Percentiles rank a stretch among this genome's conserved stretches.
Evolutionary conservation across 2,113 vertebrate genomes (phyloP).

Genomic region (Artemisiospiza belli): DNA sequence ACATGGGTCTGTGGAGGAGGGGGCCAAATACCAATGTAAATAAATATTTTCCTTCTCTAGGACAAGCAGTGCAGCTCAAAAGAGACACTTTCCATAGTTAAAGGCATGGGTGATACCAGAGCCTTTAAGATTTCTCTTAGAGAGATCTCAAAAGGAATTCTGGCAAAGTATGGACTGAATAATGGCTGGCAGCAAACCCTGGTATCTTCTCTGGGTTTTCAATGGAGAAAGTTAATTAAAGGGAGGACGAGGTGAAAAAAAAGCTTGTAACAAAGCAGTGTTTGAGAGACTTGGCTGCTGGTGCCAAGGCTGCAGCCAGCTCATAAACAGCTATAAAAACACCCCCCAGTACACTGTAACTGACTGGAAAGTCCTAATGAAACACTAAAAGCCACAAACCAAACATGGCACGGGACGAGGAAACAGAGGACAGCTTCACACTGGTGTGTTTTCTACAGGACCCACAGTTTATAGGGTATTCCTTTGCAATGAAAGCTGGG

Average conservation of each 20-base stretch:
- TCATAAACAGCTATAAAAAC: background rate
- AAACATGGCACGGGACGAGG: fast-evolving
- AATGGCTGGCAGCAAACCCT: background rate
- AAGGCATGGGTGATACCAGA: background rate
- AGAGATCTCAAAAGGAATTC: background rate
- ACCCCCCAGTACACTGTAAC: fast-evolving
- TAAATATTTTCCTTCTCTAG: background rate
- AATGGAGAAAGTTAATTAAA: background rate
- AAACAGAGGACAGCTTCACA: background rate
- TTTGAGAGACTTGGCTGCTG: background rate
- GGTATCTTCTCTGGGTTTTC: background rate
- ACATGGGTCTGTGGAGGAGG: fast-evolving
- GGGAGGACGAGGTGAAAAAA: background rate
- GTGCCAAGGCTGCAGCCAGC: background rate
- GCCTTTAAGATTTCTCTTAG: background rate
- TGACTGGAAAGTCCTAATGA: background rate
- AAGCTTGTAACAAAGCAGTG: background rate
- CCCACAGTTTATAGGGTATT: background rate
- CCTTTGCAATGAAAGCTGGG: background rate
- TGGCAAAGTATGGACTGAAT: background rate
- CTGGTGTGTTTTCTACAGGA: background rate
- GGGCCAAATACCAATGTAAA: background rate
- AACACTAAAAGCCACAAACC: background rate
- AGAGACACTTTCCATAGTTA: background rate
- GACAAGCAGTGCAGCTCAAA: background rate